phyloP scores from a whole-genome alignment of 37 sponge, comb jelly and placozoan species.

The Diacarnus erythraeanus region DNA sequence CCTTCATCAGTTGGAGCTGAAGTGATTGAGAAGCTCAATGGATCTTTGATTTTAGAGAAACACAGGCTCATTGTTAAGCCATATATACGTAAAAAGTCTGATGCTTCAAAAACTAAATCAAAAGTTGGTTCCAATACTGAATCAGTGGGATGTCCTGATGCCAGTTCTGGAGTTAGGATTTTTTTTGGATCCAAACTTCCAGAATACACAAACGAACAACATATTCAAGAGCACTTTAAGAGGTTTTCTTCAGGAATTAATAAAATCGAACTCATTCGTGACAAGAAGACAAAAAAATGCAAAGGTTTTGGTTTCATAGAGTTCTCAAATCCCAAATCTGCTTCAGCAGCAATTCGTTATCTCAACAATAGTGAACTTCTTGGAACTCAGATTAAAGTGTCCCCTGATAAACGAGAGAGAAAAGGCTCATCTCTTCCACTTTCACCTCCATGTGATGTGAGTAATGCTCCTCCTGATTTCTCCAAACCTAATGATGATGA shows the following conservation, averaged over 20 bases:
- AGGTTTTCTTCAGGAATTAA: background rate
- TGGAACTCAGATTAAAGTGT: conserved; percentile 3
- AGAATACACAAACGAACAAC: conserved; percentile 7
- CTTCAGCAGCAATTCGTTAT: background rate
- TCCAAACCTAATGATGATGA: background rate
- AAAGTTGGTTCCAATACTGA: background rate
- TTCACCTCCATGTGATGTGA: background rate
- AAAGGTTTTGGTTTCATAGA: conserved; percentile 41
- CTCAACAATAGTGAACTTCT: conserved; percentile 6
- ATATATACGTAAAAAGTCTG: background rate
- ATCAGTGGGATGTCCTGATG: too few species aligned
- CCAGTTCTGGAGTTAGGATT: too few species aligned
- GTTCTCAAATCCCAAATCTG: background rate
- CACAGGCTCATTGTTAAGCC: conserved; percentile 9
- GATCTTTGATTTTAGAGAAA: conserved; percentile 17
- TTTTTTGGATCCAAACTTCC: conserved; percentile 21
- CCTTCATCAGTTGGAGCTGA: conserved; percentile 9
- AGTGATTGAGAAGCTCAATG: conserved; percentile 1
- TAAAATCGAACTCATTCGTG: conserved; percentile 2
- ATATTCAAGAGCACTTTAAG: conserved; percentile 31
- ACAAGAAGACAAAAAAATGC: conserved; percentile 3
- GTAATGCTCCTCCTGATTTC: background rate
- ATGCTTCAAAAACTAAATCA: background rate
- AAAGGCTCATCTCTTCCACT: background rate
- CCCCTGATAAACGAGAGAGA: background rate